Conservation (phyloP, 2,797 vertebrate genomes). For the Sebastes nivosus region DNA sequence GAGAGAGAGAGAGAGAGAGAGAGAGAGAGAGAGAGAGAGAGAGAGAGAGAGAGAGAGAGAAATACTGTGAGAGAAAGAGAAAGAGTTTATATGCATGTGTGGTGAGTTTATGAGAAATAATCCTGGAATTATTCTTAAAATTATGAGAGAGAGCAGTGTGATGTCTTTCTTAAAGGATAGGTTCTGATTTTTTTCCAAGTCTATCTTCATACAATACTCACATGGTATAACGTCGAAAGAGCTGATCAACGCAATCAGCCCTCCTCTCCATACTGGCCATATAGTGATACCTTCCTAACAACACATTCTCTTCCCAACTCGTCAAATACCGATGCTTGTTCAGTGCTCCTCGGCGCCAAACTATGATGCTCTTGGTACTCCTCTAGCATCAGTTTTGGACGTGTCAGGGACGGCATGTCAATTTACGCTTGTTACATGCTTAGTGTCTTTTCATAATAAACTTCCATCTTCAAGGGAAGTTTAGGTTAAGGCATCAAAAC, state of each 20-base stretch:
- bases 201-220: neutral
- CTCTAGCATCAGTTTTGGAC: too few relatives aligned
- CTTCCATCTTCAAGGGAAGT: too few relatives aligned
- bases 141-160: neutral
- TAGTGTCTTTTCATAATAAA: too few relatives aligned
- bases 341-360: rapidly evolving
- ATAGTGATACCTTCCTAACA: too few relatives aligned
- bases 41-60: neutral
- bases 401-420: too few relatives aligned
- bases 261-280: too few relatives aligned
- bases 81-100: neutral
- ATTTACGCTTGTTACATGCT: too few relatives aligned
- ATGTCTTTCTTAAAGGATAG: neutral
- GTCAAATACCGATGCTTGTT: too few relatives aligned
- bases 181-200: neutral
- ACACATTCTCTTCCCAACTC: too few relatives aligned
- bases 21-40: neutral
- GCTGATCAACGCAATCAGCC: neutral
- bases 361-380: too few relatives aligned
- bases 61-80: neutral
- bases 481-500: too few relatives aligned
- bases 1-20: neutral
- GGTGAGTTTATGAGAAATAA: neutral
- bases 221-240: neutral
- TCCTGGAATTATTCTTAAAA: neutral